phyloP scores from a whole-genome alignment of 2,113 vertebrate species.

The Muntiacus muntjak region DNA sequence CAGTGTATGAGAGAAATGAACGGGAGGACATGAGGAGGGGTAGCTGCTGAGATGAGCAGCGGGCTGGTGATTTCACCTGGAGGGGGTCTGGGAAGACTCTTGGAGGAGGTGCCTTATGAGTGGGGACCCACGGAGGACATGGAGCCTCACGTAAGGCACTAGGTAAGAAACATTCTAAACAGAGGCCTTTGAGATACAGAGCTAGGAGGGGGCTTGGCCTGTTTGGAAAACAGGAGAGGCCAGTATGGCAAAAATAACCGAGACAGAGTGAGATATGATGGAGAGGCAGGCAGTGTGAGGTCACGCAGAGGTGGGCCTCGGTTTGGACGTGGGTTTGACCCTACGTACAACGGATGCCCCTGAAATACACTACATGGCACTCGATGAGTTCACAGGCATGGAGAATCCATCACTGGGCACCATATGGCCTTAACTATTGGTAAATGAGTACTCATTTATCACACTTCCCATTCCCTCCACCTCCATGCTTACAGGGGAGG shows the following conservation, averaged over 20 bases:
- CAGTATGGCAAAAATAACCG: background rate
- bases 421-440: background rate
- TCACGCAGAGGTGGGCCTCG: background rate
- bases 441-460: background rate
- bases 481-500: background rate
- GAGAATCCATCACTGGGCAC: background rate
- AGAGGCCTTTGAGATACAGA: background rate
- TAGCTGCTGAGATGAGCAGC: background rate
- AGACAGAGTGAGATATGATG: rapidly evolving
- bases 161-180: background rate
- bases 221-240: background rate
- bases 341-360: background rate
- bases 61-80: rapidly evolving
- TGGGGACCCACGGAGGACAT: background rate
- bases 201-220: background rate
- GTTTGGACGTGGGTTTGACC: background rate
- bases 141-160: rapidly evolving
- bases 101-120: background rate
- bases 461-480: background rate
- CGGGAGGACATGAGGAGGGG: rapidly evolving
- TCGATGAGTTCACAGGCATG: background rate
- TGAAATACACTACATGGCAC: rapidly evolving
- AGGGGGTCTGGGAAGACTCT: background rate
- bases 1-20: background rate
- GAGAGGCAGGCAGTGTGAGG: background rate